phyloP scores from a whole-genome alignment of 2,113 vertebrate genomes.

The Octodon degus region DNA sequence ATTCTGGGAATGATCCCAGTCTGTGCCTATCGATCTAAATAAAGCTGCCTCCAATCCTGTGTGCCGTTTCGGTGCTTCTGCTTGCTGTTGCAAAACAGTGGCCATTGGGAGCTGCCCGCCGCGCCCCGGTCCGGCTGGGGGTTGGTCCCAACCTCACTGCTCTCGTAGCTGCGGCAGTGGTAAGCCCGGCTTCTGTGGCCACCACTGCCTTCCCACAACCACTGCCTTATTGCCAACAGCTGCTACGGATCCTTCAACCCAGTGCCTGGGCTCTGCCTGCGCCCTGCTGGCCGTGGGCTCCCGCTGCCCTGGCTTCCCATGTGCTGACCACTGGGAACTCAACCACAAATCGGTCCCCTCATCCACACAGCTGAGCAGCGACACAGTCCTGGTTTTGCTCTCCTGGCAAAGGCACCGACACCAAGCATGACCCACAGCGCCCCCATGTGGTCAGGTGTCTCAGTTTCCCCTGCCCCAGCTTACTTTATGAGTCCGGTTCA shows the following conservation, averaged over 20 bases:
- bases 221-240: background rate
- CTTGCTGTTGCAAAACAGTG: no score
- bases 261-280: background rate
- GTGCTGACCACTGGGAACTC: background rate
- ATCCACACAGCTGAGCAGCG: background rate
- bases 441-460: background rate
- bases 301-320: background rate
- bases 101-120: no score
- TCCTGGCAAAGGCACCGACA: background rate
- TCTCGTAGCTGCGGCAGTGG: rapidly evolving
- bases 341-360: background rate
- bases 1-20: no score
- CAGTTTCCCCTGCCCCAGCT: background rate
- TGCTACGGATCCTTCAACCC: rapidly evolving
- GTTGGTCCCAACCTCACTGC: rapidly evolving
- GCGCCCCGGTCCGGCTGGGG: background rate
- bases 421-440: rapidly evolving
- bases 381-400: background rate
- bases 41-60: no score
- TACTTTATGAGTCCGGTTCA: no score
- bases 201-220: background rate
- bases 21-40: no score
- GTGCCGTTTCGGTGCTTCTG: no score
- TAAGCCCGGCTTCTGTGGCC: no score
- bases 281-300: background rate